Evolutionary conservation across 2,797 vertebrate species (phyloP).

Genomic region (Galagoides demidoff): DNA sequence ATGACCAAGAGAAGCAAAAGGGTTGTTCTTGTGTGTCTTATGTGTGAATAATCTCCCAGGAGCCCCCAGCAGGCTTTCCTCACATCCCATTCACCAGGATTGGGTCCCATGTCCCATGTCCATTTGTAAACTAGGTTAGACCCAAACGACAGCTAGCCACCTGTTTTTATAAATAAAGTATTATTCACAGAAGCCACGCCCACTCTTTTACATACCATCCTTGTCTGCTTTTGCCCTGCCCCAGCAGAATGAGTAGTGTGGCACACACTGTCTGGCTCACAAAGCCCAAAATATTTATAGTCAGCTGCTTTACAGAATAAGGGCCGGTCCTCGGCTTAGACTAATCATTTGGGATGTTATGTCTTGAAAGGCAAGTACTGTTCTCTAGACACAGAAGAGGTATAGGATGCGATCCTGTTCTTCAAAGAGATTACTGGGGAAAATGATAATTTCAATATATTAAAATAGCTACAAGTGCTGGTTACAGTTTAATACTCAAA

Average conservation of each 20-base stretch:
- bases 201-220: neutral
- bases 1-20: neutral
- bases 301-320: neutral
- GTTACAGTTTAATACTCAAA: neutral
- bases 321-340: neutral
- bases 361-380: neutral
- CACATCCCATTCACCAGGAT: neutral
- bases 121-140: conserved; percentile 11
- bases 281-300: neutral
- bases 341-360: neutral
- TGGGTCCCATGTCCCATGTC: neutral
- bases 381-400: neutral
- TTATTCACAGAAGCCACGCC: neutral
- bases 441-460: neutral
- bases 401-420: neutral
- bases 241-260: neutral
- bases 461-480: neutral
- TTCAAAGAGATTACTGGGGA: neutral
- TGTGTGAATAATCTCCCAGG: neutral
- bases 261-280: neutral
- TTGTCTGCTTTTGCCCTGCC: neutral
- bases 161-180: neutral
- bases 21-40: neutral
- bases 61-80: neutral
- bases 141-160: neutral